Conservation (phyloP, 37 sponge, comb jelly and placozoan genomes). For the Spongilla lacustris region DNA sequence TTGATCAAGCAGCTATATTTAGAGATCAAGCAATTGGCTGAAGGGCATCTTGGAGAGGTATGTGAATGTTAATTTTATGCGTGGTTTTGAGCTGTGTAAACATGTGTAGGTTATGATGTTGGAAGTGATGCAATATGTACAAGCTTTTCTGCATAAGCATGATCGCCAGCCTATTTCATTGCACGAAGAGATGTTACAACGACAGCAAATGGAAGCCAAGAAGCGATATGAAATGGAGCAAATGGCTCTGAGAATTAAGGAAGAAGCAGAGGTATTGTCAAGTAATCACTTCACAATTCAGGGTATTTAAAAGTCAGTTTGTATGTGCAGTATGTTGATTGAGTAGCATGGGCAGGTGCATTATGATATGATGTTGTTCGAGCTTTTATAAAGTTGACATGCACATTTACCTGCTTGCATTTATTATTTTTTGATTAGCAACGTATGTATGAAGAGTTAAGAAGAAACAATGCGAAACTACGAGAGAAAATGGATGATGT, state of each 20-base stretch:
- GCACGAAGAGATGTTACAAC: constrained; percentile 75
- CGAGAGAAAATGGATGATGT: no score
- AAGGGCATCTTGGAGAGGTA: constrained; percentile 58
- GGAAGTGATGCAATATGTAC: constrained; percentile 51
- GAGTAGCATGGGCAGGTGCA: no score
- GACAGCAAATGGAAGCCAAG: constrained; percentile 44
- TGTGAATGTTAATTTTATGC: background rate
- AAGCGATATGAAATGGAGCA: constrained; percentile 27
- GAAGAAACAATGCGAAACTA: constrained; percentile 41
- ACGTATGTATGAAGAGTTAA: constrained; percentile 27
- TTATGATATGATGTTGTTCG: no score
- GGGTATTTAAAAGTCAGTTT: no score
- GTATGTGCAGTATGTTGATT: no score
- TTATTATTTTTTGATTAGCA: constrained; percentile 15
- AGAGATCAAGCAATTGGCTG: constrained; percentile 53
- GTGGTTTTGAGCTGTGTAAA: background rate
- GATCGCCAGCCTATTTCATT: constrained; percentile 68
- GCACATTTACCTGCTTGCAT: no score
- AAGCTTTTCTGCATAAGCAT: constrained; percentile 70
- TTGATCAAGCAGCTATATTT: constrained; percentile 42
- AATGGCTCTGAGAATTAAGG: constrained; percentile 15
- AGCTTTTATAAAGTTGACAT: no score
- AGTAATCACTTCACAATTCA: no score
- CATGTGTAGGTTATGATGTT: constrained; percentile 66
- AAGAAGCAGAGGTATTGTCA: constrained; percentile 37